phyloP scores from a whole-genome alignment of 2,797 vertebrate genomes.

The Poecilia velifera region DNA sequence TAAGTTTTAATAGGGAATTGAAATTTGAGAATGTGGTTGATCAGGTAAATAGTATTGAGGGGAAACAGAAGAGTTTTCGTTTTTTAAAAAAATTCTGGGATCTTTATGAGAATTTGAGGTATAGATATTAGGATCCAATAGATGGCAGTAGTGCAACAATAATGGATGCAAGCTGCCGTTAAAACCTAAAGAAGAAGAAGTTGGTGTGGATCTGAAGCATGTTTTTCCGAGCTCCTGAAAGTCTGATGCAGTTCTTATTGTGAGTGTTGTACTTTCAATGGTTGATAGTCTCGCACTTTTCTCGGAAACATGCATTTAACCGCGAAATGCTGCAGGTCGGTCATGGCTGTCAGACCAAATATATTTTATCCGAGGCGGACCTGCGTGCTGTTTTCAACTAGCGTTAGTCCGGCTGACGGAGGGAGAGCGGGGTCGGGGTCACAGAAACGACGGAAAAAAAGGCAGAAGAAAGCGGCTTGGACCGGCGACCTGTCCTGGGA shows the following conservation, averaged over 20 bases:
- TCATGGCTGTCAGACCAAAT: conserved; percentile 14
- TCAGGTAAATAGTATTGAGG: too few relatives aligned
- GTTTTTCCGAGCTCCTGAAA: not conserved
- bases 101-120: too few relatives aligned
- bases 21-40: too few relatives aligned
- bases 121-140: too few relatives aligned
- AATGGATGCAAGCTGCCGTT: too few relatives aligned
- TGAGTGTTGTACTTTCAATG: not conserved
- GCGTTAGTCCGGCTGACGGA: not conserved
- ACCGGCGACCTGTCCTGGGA: conserved; percentile 68
- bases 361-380: conserved; percentile 14
- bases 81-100: too few relatives aligned
- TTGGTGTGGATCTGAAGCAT: not conserved
- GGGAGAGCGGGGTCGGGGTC: conserved; percentile 12
- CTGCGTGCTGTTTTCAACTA: conserved; percentile 32
- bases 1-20: too few relatives aligned
- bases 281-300: not conserved
- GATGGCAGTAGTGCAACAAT: too few relatives aligned
- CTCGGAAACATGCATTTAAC: conserved; percentile 38
- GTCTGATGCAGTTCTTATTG: not conserved
- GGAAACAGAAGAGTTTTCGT: too few relatives aligned
- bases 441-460: conserved; percentile 32
- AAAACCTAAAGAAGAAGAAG: too few relatives aligned
- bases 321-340: conserved; percentile 26
- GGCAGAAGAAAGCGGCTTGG: conserved; percentile 18